These are phyloP conservation scores for Opisthograptis luteolata DNA, from an alignment of 2,888 invertebrate species.

Conservation along the genomic window DNA sequence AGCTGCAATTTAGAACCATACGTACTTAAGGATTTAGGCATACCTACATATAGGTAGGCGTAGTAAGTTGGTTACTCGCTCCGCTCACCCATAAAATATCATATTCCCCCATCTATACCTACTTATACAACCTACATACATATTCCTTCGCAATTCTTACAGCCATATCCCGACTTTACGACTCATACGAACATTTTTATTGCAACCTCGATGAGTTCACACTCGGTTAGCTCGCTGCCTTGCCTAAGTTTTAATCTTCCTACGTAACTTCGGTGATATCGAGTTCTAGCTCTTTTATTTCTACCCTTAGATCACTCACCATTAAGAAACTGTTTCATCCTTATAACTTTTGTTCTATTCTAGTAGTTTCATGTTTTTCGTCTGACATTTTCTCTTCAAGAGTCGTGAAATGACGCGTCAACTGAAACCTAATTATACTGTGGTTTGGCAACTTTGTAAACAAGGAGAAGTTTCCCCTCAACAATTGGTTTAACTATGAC, in stretches of 20 bases:
- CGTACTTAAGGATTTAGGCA: too few relatives aligned
- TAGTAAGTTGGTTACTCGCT: background rate
- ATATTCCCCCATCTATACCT: background rate
- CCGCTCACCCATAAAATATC: slow-evolving; percentile 12
- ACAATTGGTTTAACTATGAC: slow-evolving; percentile 27
- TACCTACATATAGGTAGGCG: too few relatives aligned
- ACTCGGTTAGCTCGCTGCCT: slow-evolving; percentile 50
- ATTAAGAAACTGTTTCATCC: slow-evolving; percentile 73
- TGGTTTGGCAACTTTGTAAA: slow-evolving; percentile 27
- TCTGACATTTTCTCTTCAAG: slow-evolving; percentile 54
- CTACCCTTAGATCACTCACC: slow-evolving; percentile 52
- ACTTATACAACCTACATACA: slow-evolving; percentile 12
- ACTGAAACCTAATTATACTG: slow-evolving; percentile 20
- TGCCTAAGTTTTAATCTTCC: slow-evolving; percentile 70
- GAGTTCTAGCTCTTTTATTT: slow-evolving; percentile 63
- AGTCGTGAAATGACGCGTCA: slow-evolving; percentile 13
- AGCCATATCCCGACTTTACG: slow-evolving; percentile 45
- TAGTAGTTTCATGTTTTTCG: slow-evolving; percentile 69
- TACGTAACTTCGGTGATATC: slow-evolving; percentile 68
- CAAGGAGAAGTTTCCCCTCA: slow-evolving; percentile 21
- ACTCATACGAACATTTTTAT: slow-evolving; percentile 47
- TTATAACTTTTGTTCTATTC: slow-evolving; percentile 72
- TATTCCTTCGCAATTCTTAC: slow-evolving; percentile 21
- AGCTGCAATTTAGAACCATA: too few relatives aligned
- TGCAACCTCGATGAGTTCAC: slow-evolving; percentile 57